Conservation (phyloP, 1,140 invertebrate genomes). For the Drosophila dunni region DNA sequence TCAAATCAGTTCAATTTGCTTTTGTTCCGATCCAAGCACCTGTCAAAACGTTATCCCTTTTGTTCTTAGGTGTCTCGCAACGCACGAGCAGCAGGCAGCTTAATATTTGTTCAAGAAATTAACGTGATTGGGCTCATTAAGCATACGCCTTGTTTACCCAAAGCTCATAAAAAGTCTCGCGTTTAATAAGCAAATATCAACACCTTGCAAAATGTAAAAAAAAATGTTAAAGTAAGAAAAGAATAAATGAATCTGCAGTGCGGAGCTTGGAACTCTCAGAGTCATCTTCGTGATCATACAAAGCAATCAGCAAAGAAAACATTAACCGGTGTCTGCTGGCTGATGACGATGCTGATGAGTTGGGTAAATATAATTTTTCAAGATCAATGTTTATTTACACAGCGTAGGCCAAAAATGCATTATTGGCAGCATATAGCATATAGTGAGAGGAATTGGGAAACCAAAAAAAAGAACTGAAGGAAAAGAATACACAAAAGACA, state of each 20-base stretch:
- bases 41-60: conserved; percentile 8
- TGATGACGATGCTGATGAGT: conserved; percentile 73
- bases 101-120: conserved; percentile 71
- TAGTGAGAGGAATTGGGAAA: neutral
- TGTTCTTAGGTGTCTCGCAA: conserved; percentile 19
- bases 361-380: conserved; percentile 82
- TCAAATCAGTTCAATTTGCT: conserved; percentile 37
- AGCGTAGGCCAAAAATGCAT: conserved; percentile 74
- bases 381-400: conserved; percentile 80
- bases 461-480: neutral
- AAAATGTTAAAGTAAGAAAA: neutral
- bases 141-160: conserved; percentile 60
- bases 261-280: conserved; percentile 12
- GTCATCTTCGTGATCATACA: conserved; percentile 58
- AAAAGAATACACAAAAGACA: conserved; percentile 24
- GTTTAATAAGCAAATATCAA: conserved; percentile 80
- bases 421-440: conserved; percentile 66
- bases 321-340: conserved; percentile 49
- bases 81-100: conserved; percentile 61
- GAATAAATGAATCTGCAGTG: conserved; percentile 1
- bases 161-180: conserved; percentile 64
- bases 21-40: conserved; percentile 31
- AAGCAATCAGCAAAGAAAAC: conserved; percentile 81
- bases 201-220: conserved; percentile 58
- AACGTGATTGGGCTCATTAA: conserved; percentile 81